These are phyloP conservation scores for Drosophila algonquin DNA, from an alignment of 2,888 invertebrate genomes.

Conservation along the genomic window DNA sequence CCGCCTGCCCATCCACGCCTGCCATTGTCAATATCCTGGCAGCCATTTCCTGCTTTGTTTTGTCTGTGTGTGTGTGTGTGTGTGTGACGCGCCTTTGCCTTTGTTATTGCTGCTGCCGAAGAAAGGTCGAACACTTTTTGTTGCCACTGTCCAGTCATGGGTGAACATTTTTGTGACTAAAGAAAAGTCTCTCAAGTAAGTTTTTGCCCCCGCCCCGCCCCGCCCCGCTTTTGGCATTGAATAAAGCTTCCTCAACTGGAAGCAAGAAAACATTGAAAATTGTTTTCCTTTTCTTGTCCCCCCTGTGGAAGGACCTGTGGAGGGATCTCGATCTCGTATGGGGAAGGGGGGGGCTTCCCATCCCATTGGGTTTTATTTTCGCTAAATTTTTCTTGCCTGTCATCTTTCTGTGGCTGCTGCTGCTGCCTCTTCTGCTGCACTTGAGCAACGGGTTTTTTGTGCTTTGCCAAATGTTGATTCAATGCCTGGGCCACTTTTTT, in stretches of 20 bases:
- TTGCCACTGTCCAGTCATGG: slow-evolving; percentile 66
- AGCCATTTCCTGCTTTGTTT: slow-evolving; percentile 66
- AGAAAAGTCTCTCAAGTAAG: slow-evolving; percentile 42
- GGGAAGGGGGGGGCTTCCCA: too few relatives aligned
- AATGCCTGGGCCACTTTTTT: slow-evolving; percentile 48
- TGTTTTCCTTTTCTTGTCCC: slow-evolving; percentile 63
- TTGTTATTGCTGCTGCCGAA: slow-evolving; percentile 17
- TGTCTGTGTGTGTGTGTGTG: slow-evolving; percentile 9
- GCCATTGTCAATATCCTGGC: slow-evolving; percentile 67
- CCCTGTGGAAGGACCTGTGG: slow-evolving; percentile 21
- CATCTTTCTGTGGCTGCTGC: slow-evolving; percentile 44
- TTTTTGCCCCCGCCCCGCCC: slow-evolving; percentile 15
- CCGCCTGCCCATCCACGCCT: slow-evolving; percentile 19
- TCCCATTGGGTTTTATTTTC: slow-evolving; percentile 57
- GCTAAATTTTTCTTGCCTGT: slow-evolving; percentile 62
- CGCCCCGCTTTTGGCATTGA: slow-evolving; percentile 61
- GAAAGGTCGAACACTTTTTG: slow-evolving; percentile 64
- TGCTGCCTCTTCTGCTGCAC: slow-evolving; percentile 43
- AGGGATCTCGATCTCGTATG: too few relatives aligned
- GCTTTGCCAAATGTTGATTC: slow-evolving; percentile 47
- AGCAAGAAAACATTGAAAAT: slow-evolving; percentile 76
- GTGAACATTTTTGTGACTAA: slow-evolving; percentile 62
- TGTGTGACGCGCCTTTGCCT: slow-evolving; percentile 24
- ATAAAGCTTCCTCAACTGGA: slow-evolving; percentile 74
- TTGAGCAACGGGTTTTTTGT: slow-evolving; percentile 62